Base-by-base conservation (phyloP, 2,113 vertebrate genomes). In the Nothocercus nigrocapillus region DNA sequence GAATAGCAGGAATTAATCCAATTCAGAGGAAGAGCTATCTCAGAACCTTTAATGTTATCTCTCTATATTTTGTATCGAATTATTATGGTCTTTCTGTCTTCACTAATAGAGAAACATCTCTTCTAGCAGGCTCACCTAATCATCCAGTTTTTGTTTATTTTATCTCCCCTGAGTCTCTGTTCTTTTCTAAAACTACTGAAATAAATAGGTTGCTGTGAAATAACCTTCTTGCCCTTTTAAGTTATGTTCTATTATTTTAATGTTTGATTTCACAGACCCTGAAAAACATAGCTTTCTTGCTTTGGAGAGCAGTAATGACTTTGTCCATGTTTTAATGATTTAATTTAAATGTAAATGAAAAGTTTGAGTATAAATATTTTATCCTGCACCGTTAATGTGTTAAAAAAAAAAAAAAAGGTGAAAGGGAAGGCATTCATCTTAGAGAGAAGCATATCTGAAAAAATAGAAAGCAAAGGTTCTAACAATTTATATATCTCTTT, bases 301-400 rank as follows among this genome's bases (percentile, higher is more conserved):
- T 79, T 90, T 90, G 11, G 1, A 45, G 20, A 21, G 3, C 11
- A 58, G 19, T 88, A 78, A 86, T 73, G 20, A 94, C 2, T 82
- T 68, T 36, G 45, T 11, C 47, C 5, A 58, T 64, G 3, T 88
- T 95, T 93, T 75, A 95, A 90, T 84, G 58, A 90, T 44, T 90
- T 95, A 78, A 95, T 95, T 90, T 88, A 96, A 86, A 95, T 86
- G 80, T 45, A 96, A 96, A 96, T 90, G 1, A 84, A 90, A 93
- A 84, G 24, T 64, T 63, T 74, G 8, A 56, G 5, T 22, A 56
- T 56, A 89, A 70, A 72, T 56, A 30, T 36, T 85, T 93, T 88
- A 82, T 69, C 18, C 27, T 73, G n/a, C 20, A 7, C 49, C 11
- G 21, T 9, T 49, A 49, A 49, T 49, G 49, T 18, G 61, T 72